Evolutionary conservation across 2,888 invertebrate species (phyloP), one percentile per base, ranked within the genome.

Genomic region (Ischnura elegans): DNA sequence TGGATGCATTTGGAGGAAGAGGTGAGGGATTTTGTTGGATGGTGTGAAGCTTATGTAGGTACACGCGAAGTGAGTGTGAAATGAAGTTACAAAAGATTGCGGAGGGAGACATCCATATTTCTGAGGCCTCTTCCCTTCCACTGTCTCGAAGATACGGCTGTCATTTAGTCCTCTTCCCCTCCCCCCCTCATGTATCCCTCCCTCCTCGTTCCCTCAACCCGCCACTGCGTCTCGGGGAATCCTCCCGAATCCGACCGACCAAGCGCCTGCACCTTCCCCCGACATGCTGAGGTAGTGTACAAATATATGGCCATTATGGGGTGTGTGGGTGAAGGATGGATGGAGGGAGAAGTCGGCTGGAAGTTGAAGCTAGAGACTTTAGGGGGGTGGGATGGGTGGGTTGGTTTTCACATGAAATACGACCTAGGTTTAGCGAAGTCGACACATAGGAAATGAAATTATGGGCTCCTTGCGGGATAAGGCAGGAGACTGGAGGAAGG

Each of bases 381-480:
- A 45, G 46, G 25, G 19, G 86, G 13, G 46, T 43, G 43, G 25
- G 86, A 16, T 45, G 45, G 86, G 45, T 25, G 45, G 43, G n/a
- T n/a, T 2, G 46, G 86, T 45, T 19, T 86, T 86, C 86, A 25
- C 45, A 42, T 86, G 86, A 86, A 86, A 86, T 86, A 86, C 86
- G 86, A 86, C 43, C n/a, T 45, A 86, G 86, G 86, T 86, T 86
- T 86, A 86, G 86, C 86, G 86, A 46, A 86, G 86, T 86, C 45
- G 86, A 86, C 86, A 86, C 86, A 46, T 86, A 86, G 86, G 86
- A 86, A 86, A 86, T 86, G 86, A 86, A 86, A 86, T 86, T 86
- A 86, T 86, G 86, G 86, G 86, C n/a, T 46, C 86, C 86, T 86
- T 86, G 86, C 46, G 86, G 86, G 45, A 45, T 46, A 46, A n/a